Conservation (phyloP, 2,888 invertebrate species). For the Drosophila mettleri region DNA sequence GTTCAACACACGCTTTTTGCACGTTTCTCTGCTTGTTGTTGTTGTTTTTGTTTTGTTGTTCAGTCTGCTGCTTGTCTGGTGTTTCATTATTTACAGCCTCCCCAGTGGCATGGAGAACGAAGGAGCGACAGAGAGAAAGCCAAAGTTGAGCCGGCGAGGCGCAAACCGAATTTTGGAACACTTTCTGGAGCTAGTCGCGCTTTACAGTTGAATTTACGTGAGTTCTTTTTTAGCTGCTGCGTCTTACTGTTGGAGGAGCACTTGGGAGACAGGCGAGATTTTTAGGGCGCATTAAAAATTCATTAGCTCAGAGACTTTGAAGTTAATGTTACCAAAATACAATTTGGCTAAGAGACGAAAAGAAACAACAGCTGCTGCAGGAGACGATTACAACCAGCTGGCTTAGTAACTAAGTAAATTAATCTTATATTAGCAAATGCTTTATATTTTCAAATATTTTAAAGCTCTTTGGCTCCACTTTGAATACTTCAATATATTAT, state of each 20-base stretch:
- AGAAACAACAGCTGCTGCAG: not conserved
- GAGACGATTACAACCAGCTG: not conserved
- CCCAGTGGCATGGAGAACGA: conserved; percentile 24
- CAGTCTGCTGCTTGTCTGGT: conserved; percentile 76
- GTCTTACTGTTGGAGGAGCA: conserved; percentile 22
- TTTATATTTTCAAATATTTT: not conserved
- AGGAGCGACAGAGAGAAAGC: not conserved
- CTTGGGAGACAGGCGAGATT: conserved; percentile 37
- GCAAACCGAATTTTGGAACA: conserved; percentile 12
- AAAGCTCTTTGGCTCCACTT: not conserved
- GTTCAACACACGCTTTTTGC: conserved; percentile 25
- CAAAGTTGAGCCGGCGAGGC: not conserved
- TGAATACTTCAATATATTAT: not conserved
- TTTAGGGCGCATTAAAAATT: conserved; percentile 61
- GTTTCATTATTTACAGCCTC: conserved; percentile 77
- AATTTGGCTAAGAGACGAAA: conserved; percentile 20
- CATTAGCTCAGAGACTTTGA: conserved; percentile 46
- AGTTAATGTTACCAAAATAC: conserved; percentile 27
- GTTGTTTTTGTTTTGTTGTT: conserved; percentile 42
- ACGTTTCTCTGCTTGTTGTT: conserved; percentile 44
- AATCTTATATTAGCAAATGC: not conserved
- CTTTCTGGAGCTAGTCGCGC: conserved; percentile 30
- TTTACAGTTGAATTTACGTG: conserved; percentile 54
- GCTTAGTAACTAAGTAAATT: not conserved
- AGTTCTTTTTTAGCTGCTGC: conserved; percentile 44